A percentile compares a stretch with the other conserved stretches of the same genome.
These are phyloP conservation scores for Pasiphila rectangulata DNA, from an alignment of 2,888 invertebrate species.

Conservation along the genomic window DNA sequence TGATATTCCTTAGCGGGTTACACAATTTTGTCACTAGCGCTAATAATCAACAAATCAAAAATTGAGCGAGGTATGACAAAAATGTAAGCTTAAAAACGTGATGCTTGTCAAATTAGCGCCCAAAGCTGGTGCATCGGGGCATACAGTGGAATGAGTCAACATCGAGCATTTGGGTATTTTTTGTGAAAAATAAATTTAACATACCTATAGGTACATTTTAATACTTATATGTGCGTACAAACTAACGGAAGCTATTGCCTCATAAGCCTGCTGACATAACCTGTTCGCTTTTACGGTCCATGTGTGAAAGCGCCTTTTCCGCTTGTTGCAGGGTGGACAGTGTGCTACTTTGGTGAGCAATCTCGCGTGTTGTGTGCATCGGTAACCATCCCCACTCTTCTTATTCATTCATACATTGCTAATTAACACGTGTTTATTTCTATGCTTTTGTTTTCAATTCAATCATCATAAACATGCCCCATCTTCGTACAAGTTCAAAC, in stretches of 20 bases:
- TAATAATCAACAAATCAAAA: too few species aligned
- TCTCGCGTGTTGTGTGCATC: constrained; percentile 97
- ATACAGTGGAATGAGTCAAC: too few species aligned
- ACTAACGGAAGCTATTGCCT: background rate
- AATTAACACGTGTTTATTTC: constrained; percentile 67
- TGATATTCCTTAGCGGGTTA: too few species aligned
- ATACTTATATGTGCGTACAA: too few species aligned
- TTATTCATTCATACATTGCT: constrained; percentile 79
- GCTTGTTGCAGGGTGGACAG: constrained; percentile 91
- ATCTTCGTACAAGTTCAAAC: too few species aligned
- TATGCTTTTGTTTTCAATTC: constrained; percentile 59
- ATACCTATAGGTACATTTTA: background rate
- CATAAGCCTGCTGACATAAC: constrained; percentile 25
- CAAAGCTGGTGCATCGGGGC: too few species aligned
- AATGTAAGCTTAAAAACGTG: too few species aligned
- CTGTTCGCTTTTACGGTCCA: constrained; percentile 37
- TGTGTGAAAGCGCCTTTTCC: constrained; percentile 71
- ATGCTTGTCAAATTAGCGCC: too few species aligned
- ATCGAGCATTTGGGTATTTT: too few species aligned
- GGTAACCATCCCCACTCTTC: constrained; percentile 92
- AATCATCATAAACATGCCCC: constrained; percentile 20
- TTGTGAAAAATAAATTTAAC: too few species aligned
- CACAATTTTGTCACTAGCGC: too few species aligned
- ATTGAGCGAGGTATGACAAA: too few species aligned
- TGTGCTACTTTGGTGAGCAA: constrained; percentile 97